phyloP scores from a whole-genome alignment of 2,888 invertebrate species.

The Cephus rjabovi region DNA sequence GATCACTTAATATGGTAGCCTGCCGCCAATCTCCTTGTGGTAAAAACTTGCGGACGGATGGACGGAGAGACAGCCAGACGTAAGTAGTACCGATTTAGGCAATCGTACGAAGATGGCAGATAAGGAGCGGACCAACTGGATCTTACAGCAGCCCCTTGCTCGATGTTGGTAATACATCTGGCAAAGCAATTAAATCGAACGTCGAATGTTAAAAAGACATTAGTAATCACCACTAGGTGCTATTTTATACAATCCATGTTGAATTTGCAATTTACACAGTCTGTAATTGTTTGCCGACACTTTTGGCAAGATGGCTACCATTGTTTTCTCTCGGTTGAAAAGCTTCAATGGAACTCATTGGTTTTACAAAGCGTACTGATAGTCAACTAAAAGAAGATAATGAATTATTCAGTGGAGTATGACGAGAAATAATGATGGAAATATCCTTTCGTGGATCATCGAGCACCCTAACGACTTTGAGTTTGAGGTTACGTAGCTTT shows the following conservation, averaged over 20 bases:
- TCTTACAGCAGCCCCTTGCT: conserved; percentile 25
- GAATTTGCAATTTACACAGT: neutral
- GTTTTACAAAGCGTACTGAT: neutral
- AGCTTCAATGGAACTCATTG: neutral
- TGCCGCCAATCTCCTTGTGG: conserved; percentile 41
- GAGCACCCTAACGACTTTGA: neutral
- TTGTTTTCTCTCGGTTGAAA: neutral
- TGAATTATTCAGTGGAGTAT: neutral
- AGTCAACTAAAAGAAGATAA: neutral
- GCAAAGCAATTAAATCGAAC: conserved; percentile 29
- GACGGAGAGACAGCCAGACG: conserved; percentile 26
- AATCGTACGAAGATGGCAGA: conserved; percentile 37
- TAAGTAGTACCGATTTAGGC: conserved; percentile 41
- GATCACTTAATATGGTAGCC: conserved; percentile 51
- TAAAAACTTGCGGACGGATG: conserved; percentile 44
- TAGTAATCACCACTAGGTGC: neutral
- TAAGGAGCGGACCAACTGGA: conserved; percentile 34
- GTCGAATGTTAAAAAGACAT: conserved; percentile 6
- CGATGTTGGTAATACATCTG: conserved; percentile 40
- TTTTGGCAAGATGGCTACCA: neutral
- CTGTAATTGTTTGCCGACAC: neutral
- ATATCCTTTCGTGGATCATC: neutral
- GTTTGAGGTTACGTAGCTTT: neutral
- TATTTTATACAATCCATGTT: neutral
- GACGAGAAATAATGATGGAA: neutral